Evolutionary conservation across 2,113 vertebrate genomes (phyloP), one percentile per base, ranked within the genome.

Genomic region (Ochotona curzoniae): DNA sequence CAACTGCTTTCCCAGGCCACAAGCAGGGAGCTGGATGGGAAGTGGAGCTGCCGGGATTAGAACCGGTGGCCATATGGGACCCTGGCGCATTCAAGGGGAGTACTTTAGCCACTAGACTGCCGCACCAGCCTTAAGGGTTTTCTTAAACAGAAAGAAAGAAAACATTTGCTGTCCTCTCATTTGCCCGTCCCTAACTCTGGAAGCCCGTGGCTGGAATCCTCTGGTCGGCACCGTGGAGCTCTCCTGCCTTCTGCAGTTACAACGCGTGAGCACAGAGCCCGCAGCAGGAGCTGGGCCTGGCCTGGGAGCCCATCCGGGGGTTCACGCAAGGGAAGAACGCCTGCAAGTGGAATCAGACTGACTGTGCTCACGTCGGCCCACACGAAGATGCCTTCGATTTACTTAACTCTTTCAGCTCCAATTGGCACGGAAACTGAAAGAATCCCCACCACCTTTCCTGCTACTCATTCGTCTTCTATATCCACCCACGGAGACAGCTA

Each of bases 321-420:
- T 1, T 47, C 74, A 66, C 1, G 10, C 66, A 70, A 70, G 81
- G 81, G 26, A 70, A 75, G 49, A 87, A 57, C 15, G 35, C 66
- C 54, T 86, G 70, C 74, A 44, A 67, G 38, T 35, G 23, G 14
- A 28, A 69, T 80, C 70, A 20, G 14, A 63, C 25, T 44, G 70
- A 94, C 57, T 74, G 66, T 88, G 4, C 47, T 82, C 26, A 47
- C 15, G 47, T 66, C 25, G 38, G 26, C 57, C 18, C 38, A 35
- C 61, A 83, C 74, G 61, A 57, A 63, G 76, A 74, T 74, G 35
- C 69, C 30, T 69, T 76, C 14, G n/a, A 51, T 88, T 32, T 21
- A 9, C 67, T 91, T 88, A 75, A 84, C 26, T 32, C 90, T 90
- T 87, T 66, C 66, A 80, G 30, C 30, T 35, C 23, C 67, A 66